Percentiles rank a stretch among this genome's conserved stretches.
phyloP scores from a whole-genome alignment of 2,797 vertebrate genomes.

The Hemibagrus guttatus region DNA sequence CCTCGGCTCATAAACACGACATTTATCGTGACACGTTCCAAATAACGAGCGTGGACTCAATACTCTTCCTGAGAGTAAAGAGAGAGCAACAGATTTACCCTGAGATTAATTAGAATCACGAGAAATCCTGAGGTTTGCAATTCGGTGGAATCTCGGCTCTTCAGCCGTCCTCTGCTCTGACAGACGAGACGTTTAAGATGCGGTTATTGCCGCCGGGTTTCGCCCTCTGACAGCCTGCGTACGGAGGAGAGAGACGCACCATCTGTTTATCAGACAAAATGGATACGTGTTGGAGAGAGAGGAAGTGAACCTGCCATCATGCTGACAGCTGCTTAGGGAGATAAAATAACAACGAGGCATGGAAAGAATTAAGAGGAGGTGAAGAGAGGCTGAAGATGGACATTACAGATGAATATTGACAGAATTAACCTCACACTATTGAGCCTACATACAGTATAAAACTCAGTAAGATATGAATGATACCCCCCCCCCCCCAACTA shows the following conservation, averaged over 20 bases:
- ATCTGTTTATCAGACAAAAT: slow-evolving; percentile 56
- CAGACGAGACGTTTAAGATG: slow-evolving; percentile 44
- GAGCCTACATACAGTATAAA: no score
- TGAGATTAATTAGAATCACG: slow-evolving; percentile 34
- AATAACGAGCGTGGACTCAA: background rate
- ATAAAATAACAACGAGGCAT: slow-evolving; percentile 47
- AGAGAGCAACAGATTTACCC: slow-evolving; percentile 7
- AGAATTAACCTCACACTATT: background rate
- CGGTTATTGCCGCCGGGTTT: slow-evolving; percentile 35
- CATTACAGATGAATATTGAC: slow-evolving; percentile 14
- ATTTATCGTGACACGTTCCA: background rate
- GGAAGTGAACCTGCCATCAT: slow-evolving; percentile 40
- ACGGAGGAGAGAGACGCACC: slow-evolving; percentile 45
- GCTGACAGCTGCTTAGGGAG: slow-evolving; percentile 52
- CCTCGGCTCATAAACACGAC: background rate
- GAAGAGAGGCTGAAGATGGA: slow-evolving; percentile 30
- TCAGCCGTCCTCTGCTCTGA: slow-evolving; percentile 37
- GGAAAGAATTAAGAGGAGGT: slow-evolving; percentile 42
- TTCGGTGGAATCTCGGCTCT: slow-evolving; percentile 22
- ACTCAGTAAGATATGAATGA: background rate
- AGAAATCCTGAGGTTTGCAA: background rate
- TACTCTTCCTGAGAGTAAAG: background rate
- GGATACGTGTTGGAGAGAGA: slow-evolving; percentile 34
- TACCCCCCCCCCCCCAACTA: background rate
- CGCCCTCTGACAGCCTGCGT: slow-evolving; percentile 41